Evolutionary conservation across 30 jellyfish, hydroid and myxozoan species (phyloP), one percentile per base, ranked within the genome.

Genomic region (Turritopsis dohrnii): DNA sequence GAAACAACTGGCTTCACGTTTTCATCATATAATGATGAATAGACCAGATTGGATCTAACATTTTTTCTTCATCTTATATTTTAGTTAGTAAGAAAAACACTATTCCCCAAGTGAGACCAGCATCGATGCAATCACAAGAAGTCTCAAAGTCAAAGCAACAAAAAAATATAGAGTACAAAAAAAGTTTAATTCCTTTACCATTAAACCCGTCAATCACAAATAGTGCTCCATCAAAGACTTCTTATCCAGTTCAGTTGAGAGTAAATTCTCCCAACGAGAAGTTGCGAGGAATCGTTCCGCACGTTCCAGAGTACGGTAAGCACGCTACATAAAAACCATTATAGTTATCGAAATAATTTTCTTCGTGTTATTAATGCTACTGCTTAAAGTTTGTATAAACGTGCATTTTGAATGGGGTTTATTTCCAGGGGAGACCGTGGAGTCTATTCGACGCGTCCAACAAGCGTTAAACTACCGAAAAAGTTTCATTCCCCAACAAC

Each of bases 181-280:
- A 77, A 52, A 28, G 30, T 21, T 27, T 25, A 25, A 66, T 77
- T 22, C 85, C 77, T 29, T 72, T 29, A 7, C 8, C 77, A 69
- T 27, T 69, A 23, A 69, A 41, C 13, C 60, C 60, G 13, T 41
- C 77, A 1, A 27, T 27, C 77, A 1, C 77, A 21, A 23, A 69
- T 0, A 69, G 30, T n/a, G 1, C 83, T 1, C 41, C 65, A 82
- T 28, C 85, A 27, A 18, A 52, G 4, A 52, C 28, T 8, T 93
- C 98, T 1, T 88, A 72, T 65, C 98, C 98, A 21, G 75, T 93
- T 1, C 98, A 93, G 71, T 82, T 93, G 89, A 85, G 95, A 52
- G 87, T 65, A 65, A 85, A 84, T 24, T 93, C 98, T 16, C 98
- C 98, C 8, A 93, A 93, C 72, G 84, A 80, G 86, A 71, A 82